Evolutionary conservation across 2,888 invertebrate species (phyloP), one percentile per base, ranked within the genome.

Genomic region (Aporophyla lueneburgensis): DNA sequence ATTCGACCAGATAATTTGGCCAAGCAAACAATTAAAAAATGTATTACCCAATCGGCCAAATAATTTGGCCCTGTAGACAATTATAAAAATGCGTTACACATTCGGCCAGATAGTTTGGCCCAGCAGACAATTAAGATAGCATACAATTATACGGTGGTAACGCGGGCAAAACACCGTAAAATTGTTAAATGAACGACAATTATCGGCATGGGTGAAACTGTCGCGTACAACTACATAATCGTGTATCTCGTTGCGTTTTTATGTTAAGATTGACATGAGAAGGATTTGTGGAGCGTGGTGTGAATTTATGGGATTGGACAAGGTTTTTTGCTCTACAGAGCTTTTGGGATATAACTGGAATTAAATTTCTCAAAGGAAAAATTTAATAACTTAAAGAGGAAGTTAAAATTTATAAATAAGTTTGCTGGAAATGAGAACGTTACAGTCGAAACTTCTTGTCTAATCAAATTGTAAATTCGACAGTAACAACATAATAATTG

Each of bases 211-310:
- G 93, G 91, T 85, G 89, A 86, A 85, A 78, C 89, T 89, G 89
- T 86, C 88, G 87, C 85, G 78, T 83, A 90, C 87, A 90, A 94
- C 93, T 93, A 92, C 89, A 91, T 93, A 94, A 95, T 94, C 91
- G 91, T 89, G 87, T 86, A 87, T 89, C 93, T 93, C 87, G 93
- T 92, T 93, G 91, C 87, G 88, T 91, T 93, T 94, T 93, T 87
- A 91, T 93, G 96, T 96, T 94, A 91, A 93, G 95, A 96, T 93
- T 95, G 96, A 95, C 94, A 93, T 96, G 96, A 92, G 95, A 96
- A 94, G 91, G 84, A 74, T 74, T 80, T 84, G 76, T 87, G 87
- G 80, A 67, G 54, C 65, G 83, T 85, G 72, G 71, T 74, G 83
- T 76, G 83, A 73, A 80, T 85, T 77, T 68, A 76, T 84, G 87